Evolutionary conservation across 1,140 invertebrate species (phyloP).

Genomic region (Brachionus angularis): DNA sequence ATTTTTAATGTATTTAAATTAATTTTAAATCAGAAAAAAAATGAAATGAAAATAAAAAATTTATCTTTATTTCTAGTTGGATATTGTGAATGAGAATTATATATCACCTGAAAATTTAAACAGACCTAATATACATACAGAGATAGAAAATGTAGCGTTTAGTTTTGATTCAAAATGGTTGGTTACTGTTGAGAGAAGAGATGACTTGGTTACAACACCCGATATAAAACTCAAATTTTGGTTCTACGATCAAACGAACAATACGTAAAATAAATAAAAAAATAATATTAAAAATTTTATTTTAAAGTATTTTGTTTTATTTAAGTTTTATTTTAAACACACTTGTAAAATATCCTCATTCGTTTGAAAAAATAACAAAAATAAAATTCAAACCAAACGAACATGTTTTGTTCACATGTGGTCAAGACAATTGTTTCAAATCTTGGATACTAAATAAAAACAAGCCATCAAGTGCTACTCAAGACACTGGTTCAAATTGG

Average conservation of each 20-base stretch:
- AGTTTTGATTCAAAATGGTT: conserved; percentile 70
- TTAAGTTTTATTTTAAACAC: conserved; percentile 21
- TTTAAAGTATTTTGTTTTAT: background rate
- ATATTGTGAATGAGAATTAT: conserved; percentile 71
- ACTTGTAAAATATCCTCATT: conserved; percentile 15
- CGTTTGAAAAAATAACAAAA: conserved; percentile 19
- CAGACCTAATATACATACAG: conserved; percentile 55
- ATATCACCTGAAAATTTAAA: conserved; percentile 60
- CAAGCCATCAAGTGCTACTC: background rate
- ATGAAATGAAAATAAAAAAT: conserved; percentile 45
- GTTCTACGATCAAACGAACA: conserved; percentile 64
- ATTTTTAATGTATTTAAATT: conserved; percentile 68
- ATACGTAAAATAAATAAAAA: no score
- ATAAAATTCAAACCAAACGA: conserved; percentile 23
- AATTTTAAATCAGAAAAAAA: background rate
- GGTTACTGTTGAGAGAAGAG: conserved; percentile 69
- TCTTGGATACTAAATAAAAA: conserved; percentile 9
- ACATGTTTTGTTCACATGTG: conserved; percentile 5
- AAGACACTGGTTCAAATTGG: background rate
- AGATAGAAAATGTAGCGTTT: conserved; percentile 67
- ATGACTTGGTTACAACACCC: conserved; percentile 61
- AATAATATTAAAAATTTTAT: conserved; percentile 58
- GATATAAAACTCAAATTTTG: conserved; percentile 76
- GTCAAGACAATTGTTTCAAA: conserved; percentile 36
- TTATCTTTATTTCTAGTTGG: conserved; percentile 63